Conservation (phyloP, 30 jellyfish, hydroid and myxozoan species). For the Pelagia noctiluca region DNA sequence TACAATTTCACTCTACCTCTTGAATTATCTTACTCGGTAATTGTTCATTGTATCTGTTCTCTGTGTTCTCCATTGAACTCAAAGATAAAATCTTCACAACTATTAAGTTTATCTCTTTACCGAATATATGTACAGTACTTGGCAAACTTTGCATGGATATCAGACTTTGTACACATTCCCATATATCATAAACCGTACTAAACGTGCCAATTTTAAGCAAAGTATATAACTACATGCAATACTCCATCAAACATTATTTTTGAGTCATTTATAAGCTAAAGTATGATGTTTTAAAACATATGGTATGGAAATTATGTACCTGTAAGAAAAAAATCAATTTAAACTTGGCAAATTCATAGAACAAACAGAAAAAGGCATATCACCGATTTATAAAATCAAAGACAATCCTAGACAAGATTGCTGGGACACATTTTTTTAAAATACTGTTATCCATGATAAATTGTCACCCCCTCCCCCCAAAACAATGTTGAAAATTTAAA, state of each 20-base stretch:
- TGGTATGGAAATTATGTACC: neutral
- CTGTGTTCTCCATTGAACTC: neutral
- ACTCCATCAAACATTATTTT: neutral
- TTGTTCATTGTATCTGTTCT: neutral
- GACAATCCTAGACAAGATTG: neutral
- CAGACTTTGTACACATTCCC: slow-evolving; percentile 6
- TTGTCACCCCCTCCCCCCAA: slow-evolving; percentile 8
- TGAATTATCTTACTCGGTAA: neutral
- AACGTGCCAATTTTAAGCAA: neutral
- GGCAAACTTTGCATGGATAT: slow-evolving; percentile 1
- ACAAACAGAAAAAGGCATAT: neutral
- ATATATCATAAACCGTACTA: neutral
- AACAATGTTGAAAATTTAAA: neutral
- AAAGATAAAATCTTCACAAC: neutral
- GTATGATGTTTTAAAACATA: neutral
- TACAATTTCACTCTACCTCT: neutral
- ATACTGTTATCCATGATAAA: slow-evolving; percentile 1
- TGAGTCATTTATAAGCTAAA: neutral
- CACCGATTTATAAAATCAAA: neutral
- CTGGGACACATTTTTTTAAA: neutral
- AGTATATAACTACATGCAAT: neutral
- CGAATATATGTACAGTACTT: neutral
- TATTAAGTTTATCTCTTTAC: neutral
- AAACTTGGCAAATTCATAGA: neutral
- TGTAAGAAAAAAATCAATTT: neutral